phyloP scores from a whole-genome alignment of 2,113 vertebrate species.

The Ceratotherium simum region DNA sequence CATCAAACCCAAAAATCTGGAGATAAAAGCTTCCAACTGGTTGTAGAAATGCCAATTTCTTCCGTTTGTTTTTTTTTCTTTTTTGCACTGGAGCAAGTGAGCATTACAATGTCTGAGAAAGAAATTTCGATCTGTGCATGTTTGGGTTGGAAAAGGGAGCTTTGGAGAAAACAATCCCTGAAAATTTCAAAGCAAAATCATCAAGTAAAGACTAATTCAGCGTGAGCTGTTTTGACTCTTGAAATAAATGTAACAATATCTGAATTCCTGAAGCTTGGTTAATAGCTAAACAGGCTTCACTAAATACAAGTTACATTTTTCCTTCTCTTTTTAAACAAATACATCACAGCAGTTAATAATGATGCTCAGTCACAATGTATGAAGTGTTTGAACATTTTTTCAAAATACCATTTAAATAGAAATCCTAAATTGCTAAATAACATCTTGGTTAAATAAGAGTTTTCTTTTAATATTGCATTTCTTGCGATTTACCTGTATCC shows the following conservation, averaged over 20 bases:
- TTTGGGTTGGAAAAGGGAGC: conserved; percentile 69
- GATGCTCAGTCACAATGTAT: not conserved
- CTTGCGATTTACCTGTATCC: conserved; percentile 55
- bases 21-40: conserved; percentile 74
- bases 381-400: not conserved
- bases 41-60: conserved; percentile 56
- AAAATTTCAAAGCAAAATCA: conserved; percentile 66
- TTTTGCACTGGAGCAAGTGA: conserved; percentile 41
- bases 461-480: conserved; percentile 54
- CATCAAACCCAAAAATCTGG: conserved; percentile 36
- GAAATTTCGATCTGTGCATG: conserved; percentile 33
- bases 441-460: conserved; percentile 59
- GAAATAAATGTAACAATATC: conserved; percentile 55
- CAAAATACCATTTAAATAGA: conserved; percentile 59
- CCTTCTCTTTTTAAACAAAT: conserved; percentile 62
- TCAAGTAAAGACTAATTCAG: conserved; percentile 51
- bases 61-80: not conserved
- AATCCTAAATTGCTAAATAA: conserved; percentile 54
- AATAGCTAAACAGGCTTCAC: conserved; percentile 30
- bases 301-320: conserved; percentile 45
- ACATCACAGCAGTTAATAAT: conserved; percentile 61
- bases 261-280: conserved; percentile 11
- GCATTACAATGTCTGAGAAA: not conserved
- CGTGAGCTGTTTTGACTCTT: conserved; percentile 60
- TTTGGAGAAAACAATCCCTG: conserved; percentile 36